phyloP scores from a whole-genome alignment of 2,888 invertebrate species.

The Dromius quadrimaculatus region DNA sequence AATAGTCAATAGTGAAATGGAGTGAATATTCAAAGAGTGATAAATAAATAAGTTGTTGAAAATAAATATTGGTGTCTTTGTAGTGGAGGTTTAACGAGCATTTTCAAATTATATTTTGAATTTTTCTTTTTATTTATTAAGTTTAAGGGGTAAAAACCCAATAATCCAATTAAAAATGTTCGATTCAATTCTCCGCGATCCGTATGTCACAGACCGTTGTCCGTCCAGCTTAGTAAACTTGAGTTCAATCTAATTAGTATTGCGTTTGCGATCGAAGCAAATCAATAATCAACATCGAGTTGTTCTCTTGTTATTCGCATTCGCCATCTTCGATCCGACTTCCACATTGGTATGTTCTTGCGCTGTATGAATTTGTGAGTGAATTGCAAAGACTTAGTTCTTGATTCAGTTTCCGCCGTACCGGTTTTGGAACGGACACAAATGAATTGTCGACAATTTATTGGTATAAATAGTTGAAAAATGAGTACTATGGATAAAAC shows the following conservation, averaged over 20 bases:
- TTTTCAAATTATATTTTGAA: too few species aligned
- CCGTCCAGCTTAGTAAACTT: background rate
- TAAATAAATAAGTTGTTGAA: too few species aligned
- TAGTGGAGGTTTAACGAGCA: too few species aligned
- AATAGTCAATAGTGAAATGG: too few species aligned
- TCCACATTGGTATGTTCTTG: background rate
- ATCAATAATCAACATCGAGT: slow-evolving; percentile 40
- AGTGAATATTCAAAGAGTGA: too few species aligned
- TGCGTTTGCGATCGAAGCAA: slow-evolving; percentile 38
- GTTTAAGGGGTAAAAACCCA: too few species aligned
- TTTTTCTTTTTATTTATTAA: too few species aligned
- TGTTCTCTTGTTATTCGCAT: background rate
- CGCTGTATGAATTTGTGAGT: slow-evolving; percentile 38
- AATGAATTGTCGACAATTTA: too few species aligned
- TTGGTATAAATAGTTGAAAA: too few species aligned
- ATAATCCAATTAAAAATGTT: too few species aligned
- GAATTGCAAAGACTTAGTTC: background rate
- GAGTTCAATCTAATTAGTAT: slow-evolving; percentile 39
- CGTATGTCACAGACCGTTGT: slow-evolving; percentile 22
- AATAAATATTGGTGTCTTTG: too few species aligned
- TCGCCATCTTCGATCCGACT: slow-evolving; percentile 4
- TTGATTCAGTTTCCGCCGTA: slow-evolving; percentile 28
- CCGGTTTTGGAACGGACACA: slow-evolving; percentile 38
- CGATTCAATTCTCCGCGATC: background rate
- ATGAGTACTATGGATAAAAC: too few species aligned